Evolutionary conservation across 64 coral and sea anemone genomes (phyloP).

Genomic region (Montipora sp.): DNA sequence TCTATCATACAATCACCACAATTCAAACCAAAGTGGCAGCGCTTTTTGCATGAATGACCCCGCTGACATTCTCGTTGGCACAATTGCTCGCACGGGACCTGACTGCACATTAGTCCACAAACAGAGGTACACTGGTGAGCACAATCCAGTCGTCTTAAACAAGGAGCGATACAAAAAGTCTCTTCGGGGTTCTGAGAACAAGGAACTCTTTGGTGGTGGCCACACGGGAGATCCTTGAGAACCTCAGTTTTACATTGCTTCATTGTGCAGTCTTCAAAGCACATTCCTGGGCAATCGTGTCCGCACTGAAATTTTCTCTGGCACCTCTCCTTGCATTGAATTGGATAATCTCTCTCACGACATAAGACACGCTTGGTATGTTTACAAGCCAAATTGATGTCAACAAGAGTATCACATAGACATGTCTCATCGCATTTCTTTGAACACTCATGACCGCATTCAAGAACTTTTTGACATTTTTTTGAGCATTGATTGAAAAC

Average conservation of each 20-base stretch:
- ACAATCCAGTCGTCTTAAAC: conserved; percentile 42
- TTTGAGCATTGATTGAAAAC: background rate
- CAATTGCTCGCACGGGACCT: background rate
- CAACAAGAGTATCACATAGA: conserved; percentile 9
- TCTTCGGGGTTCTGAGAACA: conserved; percentile 51
- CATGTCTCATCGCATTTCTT: conserved; percentile 42
- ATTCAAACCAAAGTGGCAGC: conserved; percentile 1
- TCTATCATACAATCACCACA: conserved; percentile 11
- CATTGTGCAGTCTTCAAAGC: conserved; percentile 24
- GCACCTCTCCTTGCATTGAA: conserved; percentile 46
- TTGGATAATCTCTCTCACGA: conserved; percentile 1
- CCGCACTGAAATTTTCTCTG: conserved; percentile 33
- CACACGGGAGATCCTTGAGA: conserved; percentile 36
- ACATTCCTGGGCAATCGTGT: conserved; percentile 48
- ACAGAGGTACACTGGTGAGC: conserved; percentile 28
- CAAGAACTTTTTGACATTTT: conserved; percentile 16
- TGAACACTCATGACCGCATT: conserved; percentile 58
- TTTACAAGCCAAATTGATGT: conserved; percentile 6
- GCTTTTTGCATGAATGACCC: conserved; percentile 30
- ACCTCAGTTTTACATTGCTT: background rate
- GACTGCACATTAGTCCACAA: background rate
- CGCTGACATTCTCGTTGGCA: conserved; percentile 6
- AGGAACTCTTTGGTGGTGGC: conserved; percentile 40
- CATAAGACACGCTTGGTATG: conserved; percentile 27
- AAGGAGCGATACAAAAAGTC: conserved; percentile 13